Evolutionary conservation across 2,888 invertebrate genomes (phyloP), one percentile per base, ranked within the genome.

Genomic region (Xestobium rufovillosum): DNA sequence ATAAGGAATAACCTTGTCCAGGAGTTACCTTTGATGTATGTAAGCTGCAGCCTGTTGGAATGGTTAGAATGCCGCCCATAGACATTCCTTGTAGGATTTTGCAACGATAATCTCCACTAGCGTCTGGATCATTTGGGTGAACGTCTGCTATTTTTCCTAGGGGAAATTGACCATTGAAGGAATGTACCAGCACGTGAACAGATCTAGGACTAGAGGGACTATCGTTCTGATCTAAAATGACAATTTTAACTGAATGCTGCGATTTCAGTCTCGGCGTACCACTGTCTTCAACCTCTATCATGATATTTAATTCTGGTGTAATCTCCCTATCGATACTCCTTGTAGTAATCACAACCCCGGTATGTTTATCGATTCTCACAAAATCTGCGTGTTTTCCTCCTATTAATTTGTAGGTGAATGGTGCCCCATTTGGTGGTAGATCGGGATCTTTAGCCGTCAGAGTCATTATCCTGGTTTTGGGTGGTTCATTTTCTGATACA

Each of bases 121-220:
- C 75, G 61, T 96, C 95, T 1, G 83, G 79, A 68, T 96, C 96
- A 56, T 88, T 84, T 1, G 96, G 96, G 64, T 83, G 86, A 0
- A 95, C 85, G 62, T 91, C 80, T 4, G 91, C 95, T 44, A 96
- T 82, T 65, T 83, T 84, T n/a, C 85, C 85, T 13, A 75, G 60
- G 0, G 88, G 84, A 52, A 83, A 76, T 42, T 75, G 72, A 36
- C 80, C 80, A 53, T 88, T 83, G 53, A 85, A 83, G 1, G 83
- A 73, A 55, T 84, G 79, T 2, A 90, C 80, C 32, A 85, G 67
- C 12, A 90, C 76, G 53, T 86, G 85, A 1, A 86, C 85, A 6
- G 83, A 83, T 53, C 94, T 74, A 12, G 90, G 74, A 2, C 78
- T 77, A 0, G 90, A 92, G 10, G 92, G 89, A 58, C 85, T 88